Conservation (phyloP, 2,797 vertebrate genomes). For the Bovichtus diacanthus region DNA sequence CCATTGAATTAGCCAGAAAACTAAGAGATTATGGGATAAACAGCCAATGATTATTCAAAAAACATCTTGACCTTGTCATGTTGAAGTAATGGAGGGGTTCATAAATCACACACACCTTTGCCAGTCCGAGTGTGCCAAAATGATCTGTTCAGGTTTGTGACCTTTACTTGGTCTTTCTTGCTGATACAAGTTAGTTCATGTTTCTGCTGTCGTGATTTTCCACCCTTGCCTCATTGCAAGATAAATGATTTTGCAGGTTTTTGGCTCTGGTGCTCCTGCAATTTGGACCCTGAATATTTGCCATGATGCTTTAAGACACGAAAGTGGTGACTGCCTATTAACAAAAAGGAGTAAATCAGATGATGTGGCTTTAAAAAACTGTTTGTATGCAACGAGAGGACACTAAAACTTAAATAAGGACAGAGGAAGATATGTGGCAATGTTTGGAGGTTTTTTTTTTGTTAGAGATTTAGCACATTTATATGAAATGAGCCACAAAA, state of each 20-base stretch:
- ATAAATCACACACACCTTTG: conserved; percentile 9
- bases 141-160: neutral
- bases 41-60: neutral
- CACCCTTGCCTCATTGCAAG: neutral
- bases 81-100: neutral
- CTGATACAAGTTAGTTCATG: neutral
- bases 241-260: conserved; percentile 39
- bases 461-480: neutral
- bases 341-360: neutral
- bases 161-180: conserved; percentile 26
- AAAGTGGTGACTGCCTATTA: neutral
- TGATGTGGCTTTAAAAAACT: neutral
- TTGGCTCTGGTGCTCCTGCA: neutral
- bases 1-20: neutral
- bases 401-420: neutral
- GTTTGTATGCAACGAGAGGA: neutral
- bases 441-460: neutral
- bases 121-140: conserved; percentile 15
- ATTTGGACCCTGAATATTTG: conserved; percentile 11
- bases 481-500: neutral
- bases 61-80: neutral
- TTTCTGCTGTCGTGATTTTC: conserved; percentile 25
- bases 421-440: neutral
- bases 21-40: conserved; percentile 2
- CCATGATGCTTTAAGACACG: neutral